Conservation (phyloP, 2,888 invertebrate genomes). For the Leptinotarsa peninsularis region DNA sequence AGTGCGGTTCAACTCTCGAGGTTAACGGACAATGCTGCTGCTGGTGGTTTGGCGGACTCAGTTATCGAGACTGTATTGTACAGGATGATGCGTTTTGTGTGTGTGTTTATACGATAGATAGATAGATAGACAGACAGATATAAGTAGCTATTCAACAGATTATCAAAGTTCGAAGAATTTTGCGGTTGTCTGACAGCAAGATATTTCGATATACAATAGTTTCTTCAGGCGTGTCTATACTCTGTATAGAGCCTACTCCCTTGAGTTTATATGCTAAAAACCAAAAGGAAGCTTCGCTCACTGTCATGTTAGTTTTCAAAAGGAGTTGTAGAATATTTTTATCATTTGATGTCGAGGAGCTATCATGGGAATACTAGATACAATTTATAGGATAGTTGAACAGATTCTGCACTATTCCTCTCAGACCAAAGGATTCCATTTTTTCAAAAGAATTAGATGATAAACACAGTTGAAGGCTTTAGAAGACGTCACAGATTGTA, state of each 20-base stretch:
- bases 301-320: neutral
- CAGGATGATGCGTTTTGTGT: neutral
- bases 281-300: neutral
- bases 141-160: neutral
- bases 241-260: neutral
- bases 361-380: neutral
- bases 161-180: neutral
- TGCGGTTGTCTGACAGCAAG: neutral
- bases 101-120: neutral
- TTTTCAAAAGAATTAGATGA: neutral
- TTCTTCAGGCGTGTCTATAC: neutral
- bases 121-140: neutral
- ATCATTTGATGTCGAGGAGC: neutral
- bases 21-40: conserved; percentile 4
- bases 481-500: neutral
- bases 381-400: no score
- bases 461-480: neutral
- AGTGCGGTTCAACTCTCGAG: conserved; percentile 1
- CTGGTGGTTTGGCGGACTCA: neutral
- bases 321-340: neutral
- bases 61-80: neutral
- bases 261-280: neutral
- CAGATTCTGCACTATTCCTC: no score
- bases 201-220: neutral
- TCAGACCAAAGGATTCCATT: no score